Conservation (phyloP, 1,140 invertebrate genomes). For the Drosophila jambulina region DNA sequence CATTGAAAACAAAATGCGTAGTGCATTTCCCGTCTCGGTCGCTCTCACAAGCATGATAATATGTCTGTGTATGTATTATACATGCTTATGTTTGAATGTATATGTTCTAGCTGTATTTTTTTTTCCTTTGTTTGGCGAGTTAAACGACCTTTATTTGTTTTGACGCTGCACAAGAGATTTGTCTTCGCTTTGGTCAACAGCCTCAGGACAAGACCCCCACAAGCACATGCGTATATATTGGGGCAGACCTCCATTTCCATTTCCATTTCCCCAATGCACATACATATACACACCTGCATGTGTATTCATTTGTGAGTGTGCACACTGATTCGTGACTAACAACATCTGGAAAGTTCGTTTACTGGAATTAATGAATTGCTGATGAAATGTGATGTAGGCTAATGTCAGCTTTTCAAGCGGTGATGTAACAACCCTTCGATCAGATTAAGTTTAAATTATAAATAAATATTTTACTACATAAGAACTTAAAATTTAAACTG, state of each 20-base stretch:
- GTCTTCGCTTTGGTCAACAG: slow-evolving; percentile 55
- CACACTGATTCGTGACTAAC: slow-evolving; percentile 21
- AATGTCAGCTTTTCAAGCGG: slow-evolving; percentile 5
- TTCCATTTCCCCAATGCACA: slow-evolving; percentile 10
- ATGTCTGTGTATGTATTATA: slow-evolving; percentile 12
- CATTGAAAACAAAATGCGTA: slow-evolving; percentile 50
- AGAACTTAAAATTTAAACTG: too few relatives aligned
- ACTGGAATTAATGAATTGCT: slow-evolving; percentile 1
- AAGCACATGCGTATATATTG: background rate
- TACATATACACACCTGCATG: background rate
- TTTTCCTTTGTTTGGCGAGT: slow-evolving; percentile 44
- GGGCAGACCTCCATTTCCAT: background rate
- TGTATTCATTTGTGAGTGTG: background rate
- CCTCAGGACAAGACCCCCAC: slow-evolving; percentile 17
- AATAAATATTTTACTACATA: background rate
- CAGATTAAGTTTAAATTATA: background rate
- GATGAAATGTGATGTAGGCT: slow-evolving; percentile 29
- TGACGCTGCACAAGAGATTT: slow-evolving; percentile 39
- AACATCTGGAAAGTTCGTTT: slow-evolving; percentile 35
- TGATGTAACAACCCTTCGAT: background rate
- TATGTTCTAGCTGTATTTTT: slow-evolving; percentile 6
- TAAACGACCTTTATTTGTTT: slow-evolving; percentile 58
- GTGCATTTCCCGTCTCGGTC: slow-evolving; percentile 18
- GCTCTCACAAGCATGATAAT: background rate
- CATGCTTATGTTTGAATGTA: background rate